Base-by-base conservation (phyloP, 2,797 vertebrate species). In the Sebastes baramenuke region DNA sequence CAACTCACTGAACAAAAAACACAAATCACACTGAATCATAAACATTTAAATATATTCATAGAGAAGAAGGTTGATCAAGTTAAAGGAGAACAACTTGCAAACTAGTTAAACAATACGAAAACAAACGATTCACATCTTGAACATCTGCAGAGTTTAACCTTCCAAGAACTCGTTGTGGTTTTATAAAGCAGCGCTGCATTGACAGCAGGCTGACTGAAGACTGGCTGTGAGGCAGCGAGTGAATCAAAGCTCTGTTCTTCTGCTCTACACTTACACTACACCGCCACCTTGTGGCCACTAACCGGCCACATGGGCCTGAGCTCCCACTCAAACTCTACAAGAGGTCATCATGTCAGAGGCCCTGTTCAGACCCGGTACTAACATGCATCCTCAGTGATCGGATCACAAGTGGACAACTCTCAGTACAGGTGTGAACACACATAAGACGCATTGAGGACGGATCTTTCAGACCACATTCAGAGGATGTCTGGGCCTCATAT, bases 261-360 rank as follows among this genome's bases (percentile, higher is more conserved):
- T 49, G 32, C 5, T 24, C n/a, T 16, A 29, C 52, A 75, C 20
- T 6, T 75, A 67, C 74, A 38, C 75, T 72, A 75, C 55, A 84
- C 81, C 87, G 89, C 88, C 81, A 79, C 70, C 93, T 83, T 36
- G 86, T 93, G 92, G 77, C n/a, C 30, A n/a, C 6, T 42, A 20
- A 72, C 6, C n/a, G 56, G 42, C n/a, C 7, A 24, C 34, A 71
- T 3, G 2, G 3, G 10, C 8, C 32, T 20, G 42, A 16, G 5
- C 42, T 46, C 42, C 16, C 4, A 34, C 8, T 65, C 8, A 27
- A 49, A 34, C 34, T 27, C 4, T 3, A 16, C 22, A 4, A 1
- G 4, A n/a, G 2, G 38, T 42, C 38, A 14, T 42, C 38, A 42
- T 42, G 38, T 42, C 13, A 42, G 34, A 34, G 34, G 34, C 4